These are phyloP conservation scores for Tetragnatha montana DNA, from an alignment of 2,888 invertebrate genomes.

Conservation along the genomic window DNA sequence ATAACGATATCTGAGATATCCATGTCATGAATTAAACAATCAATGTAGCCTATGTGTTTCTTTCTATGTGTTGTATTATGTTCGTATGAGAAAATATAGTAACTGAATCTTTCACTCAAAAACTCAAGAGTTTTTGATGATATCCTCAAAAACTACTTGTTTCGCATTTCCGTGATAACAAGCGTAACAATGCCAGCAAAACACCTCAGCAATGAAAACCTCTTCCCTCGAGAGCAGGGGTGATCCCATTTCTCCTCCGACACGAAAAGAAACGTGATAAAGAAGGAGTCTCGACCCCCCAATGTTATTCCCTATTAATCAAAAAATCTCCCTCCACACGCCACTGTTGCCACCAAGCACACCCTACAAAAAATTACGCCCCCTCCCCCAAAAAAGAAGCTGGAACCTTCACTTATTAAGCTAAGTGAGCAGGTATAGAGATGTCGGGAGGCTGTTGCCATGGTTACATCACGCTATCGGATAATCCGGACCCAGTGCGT, in stretches of 20 bases:
- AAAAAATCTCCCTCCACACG: conserved; percentile 13
- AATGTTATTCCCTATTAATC: conserved; percentile 46
- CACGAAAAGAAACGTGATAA: not conserved
- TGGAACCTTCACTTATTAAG: conserved; percentile 65
- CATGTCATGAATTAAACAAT: no score
- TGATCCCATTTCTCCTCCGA: not conserved
- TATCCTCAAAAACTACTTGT: no score
- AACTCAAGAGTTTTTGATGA: no score
- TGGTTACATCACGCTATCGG: conserved; percentile 67
- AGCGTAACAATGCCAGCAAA: not conserved
- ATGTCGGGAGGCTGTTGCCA: conserved; percentile 50
- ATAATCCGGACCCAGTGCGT: conserved; percentile 53
- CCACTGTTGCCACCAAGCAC: conserved; percentile 29
- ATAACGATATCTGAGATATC: no score
- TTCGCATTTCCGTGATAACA: not conserved
- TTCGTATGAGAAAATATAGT: no score
- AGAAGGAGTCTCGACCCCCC: conserved; percentile 6
- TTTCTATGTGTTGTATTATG: no score
- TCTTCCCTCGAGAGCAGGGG: not conserved
- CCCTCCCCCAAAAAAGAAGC: conserved; percentile 10
- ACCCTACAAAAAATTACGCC: conserved; percentile 5
- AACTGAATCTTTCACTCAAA: no score
- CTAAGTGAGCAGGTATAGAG: conserved; percentile 65
- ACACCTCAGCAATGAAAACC: not conserved
- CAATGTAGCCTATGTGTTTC: no score